Percentiles rank a stretch among this genome's conserved stretches.
phyloP scores from a whole-genome alignment of 2,888 invertebrate genomes.

The Nephrocerus scutellatus region DNA sequence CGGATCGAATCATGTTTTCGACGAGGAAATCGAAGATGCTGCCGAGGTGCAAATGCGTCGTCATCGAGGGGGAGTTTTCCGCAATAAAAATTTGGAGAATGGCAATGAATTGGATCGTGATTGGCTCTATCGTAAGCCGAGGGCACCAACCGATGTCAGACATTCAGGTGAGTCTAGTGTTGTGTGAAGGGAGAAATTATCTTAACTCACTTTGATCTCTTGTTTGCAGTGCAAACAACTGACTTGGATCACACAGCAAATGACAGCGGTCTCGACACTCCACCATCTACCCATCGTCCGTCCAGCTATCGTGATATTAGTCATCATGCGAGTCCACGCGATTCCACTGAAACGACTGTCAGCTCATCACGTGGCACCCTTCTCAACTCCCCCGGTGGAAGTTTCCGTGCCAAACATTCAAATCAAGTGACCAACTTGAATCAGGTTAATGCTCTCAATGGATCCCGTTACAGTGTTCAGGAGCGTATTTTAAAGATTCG shows the following conservation, averaged over 20 bases:
- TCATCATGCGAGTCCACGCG: conserved; percentile 30
- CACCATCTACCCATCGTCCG: conserved; percentile 48
- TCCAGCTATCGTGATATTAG: conserved; percentile 45
- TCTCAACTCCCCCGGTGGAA: conserved; percentile 42
- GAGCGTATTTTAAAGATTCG: conserved; percentile 44
- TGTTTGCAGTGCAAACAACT: conserved; percentile 30
- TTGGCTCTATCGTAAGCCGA: conserved; percentile 46
- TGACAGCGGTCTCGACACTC: conserved; percentile 48
- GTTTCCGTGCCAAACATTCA: conserved; percentile 41
- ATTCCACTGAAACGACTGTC: conserved; percentile 43
- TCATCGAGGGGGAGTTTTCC: conserved; percentile 36
- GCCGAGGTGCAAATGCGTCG: conserved; percentile 45
- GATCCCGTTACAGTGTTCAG: conserved; percentile 43
- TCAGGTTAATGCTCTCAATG: conserved; percentile 37
- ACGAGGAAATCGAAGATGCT: conserved; percentile 42
- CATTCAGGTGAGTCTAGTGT: conserved; percentile 45
- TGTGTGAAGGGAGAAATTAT: neutral
- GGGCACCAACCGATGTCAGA: conserved; percentile 45
- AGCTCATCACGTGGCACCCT: conserved; percentile 46
- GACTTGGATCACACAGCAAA: conserved; percentile 54
- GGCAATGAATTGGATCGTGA: conserved; percentile 44
- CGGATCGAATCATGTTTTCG: conserved; percentile 43
- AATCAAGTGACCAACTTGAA: conserved; percentile 35
- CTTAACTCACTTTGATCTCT: neutral
- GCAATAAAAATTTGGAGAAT: conserved; percentile 40